Evolutionary conservation across 2,797 vertebrate genomes (phyloP), one percentile per base, ranked within the genome.

Genomic region (Gambelia wislizenii): DNA sequence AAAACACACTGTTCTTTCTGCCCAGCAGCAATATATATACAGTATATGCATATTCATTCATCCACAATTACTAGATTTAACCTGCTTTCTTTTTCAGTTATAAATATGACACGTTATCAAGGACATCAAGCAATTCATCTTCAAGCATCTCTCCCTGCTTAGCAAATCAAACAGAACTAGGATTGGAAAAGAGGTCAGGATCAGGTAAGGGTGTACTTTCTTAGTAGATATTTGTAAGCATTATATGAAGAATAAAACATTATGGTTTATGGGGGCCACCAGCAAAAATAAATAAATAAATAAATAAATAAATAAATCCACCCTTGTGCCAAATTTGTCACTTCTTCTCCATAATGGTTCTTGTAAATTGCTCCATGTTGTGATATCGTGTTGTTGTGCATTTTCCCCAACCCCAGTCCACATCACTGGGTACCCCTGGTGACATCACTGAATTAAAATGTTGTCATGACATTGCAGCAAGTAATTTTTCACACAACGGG

Each of bases 61-160:
- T 70, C 49, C 13, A 16, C 42, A 83, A 25, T 75, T 84, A 72
- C 83, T 93, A 88, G 92, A 88, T 22, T 1, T 74, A 3, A 14
- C 87, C 0, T 89, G 93, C 25, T 91, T 74, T 87, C 92, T 30
- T 92, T 93, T 91, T 64, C 92, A 97, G 96, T 88, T 97, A 97
- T 8, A 94, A 96, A 14, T 96, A 96, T 84, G 95, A 97, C 47
- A 85, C 92, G 81, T 0, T 89, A 78, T 64, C 93, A 36, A 87
- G 61, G 0, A 8, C 12, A 36, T 14, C 25, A 82, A 42, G 25
- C 80, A 95, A 95, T 82, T 36, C 83, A 33, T 94, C 83, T 30
- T 90, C 92, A 56, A 87, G 42, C 12, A 2, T 90, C 18, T 94
- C 85, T 2, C 91, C 95, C 10, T 97, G 96, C 49, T 92, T 88